These are phyloP conservation scores for Parochlus steinenii DNA, from an alignment of 2,888 invertebrate species.

Conservation along the genomic window DNA sequence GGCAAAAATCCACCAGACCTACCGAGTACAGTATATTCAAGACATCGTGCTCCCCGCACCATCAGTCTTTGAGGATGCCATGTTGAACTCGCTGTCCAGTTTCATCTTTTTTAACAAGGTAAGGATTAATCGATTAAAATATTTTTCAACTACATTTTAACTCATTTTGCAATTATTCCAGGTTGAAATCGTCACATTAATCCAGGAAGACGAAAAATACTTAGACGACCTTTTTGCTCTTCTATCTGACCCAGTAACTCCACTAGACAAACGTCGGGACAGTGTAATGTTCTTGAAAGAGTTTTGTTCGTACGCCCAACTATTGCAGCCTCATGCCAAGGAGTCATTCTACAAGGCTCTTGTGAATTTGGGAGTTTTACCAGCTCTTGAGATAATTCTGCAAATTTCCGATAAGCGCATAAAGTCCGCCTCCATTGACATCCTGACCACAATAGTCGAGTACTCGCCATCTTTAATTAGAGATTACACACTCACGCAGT, in stretches of 20 bases:
- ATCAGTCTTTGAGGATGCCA: constrained; percentile 97
- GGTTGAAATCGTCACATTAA: constrained; percentile 88
- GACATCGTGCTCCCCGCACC: constrained; percentile 98
- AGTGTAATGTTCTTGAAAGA: constrained; percentile 95
- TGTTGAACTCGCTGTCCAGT: constrained; percentile 92
- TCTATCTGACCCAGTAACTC: constrained; percentile 76
- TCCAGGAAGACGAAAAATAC: constrained; percentile 96
- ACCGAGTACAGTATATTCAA: constrained; percentile 97
- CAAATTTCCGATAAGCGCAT: constrained; percentile 86
- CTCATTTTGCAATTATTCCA: too few species aligned
- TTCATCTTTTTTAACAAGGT: constrained; percentile 99
- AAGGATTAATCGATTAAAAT: too few species aligned
- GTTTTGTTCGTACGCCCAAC: constrained; percentile 98
- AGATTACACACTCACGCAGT: constrained; percentile 63
- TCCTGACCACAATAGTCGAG: constrained; percentile 94
- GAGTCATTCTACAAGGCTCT: constrained; percentile 95
- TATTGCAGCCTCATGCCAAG: constrained; percentile 90
- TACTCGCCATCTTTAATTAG: constrained; percentile 94
- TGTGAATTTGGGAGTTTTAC: constrained; percentile 71
- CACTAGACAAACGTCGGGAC: constrained; percentile 74
- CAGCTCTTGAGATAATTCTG: constrained; percentile 79
- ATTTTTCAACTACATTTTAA: too few species aligned
- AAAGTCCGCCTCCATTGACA: constrained; percentile 94
- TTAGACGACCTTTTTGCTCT: constrained; percentile 86
- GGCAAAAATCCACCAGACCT: constrained; percentile 98